phyloP scores from a whole-genome alignment of 2,888 invertebrate species.

The Acanthacorydalis orientalis region DNA sequence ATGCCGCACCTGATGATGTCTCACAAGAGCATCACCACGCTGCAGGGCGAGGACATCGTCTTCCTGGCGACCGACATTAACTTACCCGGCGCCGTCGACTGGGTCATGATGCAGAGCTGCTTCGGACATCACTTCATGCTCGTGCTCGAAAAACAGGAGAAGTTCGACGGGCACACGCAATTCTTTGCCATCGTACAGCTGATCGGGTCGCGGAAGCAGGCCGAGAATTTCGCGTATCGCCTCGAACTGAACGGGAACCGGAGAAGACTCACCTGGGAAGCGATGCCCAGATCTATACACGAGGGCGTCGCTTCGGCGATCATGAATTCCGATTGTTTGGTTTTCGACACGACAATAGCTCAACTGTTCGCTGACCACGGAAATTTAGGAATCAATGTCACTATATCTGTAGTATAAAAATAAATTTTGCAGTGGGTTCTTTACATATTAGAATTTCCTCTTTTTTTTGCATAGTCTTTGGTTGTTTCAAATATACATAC shows the following conservation, averaged over 20 bases:
- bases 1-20: conserved; percentile 97
- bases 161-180: conserved; percentile 90
- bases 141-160: conserved; percentile 95
- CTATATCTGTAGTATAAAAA: conserved; percentile 74
- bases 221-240: conserved; percentile 95
- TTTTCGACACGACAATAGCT: conserved; percentile 96
- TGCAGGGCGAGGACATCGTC: conserved; percentile 98
- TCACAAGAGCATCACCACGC: conserved; percentile 95
- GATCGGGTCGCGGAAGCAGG: conserved; percentile 96
- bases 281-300: conserved; percentile 95
- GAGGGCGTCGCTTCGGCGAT: conserved; percentile 98
- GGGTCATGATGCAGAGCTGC: conserved; percentile 99
- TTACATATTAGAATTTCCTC: too few relatives aligned
- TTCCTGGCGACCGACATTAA: conserved; percentile 99
- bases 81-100: conserved; percentile 96
- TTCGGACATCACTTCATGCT: conserved; percentile 99
- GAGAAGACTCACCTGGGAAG: conserved; percentile 94
- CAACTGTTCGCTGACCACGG: conserved; percentile 98
- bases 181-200: conserved; percentile 98
- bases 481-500: too few relatives aligned
- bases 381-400: conserved; percentile 97
- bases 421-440: neutral
- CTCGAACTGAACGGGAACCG: conserved; percentile 92
- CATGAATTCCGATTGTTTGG: conserved; percentile 93
- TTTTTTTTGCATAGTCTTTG: too few relatives aligned